Base-by-base conservation (phyloP, 2,888 invertebrate species). In the Drosophila sordidula region DNA sequence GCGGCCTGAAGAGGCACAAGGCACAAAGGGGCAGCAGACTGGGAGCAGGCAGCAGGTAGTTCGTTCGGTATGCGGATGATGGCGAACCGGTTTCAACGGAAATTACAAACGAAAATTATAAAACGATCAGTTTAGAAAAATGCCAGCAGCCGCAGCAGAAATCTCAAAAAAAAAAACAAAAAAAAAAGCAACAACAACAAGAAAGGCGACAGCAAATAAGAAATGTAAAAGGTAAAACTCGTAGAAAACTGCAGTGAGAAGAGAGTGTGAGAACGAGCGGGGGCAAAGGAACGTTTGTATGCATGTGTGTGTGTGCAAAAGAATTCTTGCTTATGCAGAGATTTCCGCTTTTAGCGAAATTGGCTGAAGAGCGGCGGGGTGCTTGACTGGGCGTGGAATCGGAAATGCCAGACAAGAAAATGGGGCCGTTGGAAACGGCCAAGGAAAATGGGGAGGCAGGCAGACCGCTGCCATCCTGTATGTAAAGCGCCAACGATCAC, bases 1-100 rank as follows among this genome's bases (percentile, higher is more conserved):
- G 72, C 75, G 79, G 71, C 77, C 70, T 78, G 57, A 56, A 39
- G 51, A 38, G 45, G 49, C 56, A 49, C 44, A 42, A 54, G 42
- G 54, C 57, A 67, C 25, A 51, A 52, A 42, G 44, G 55, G 59
- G 42, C 29, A 54, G 18, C 25, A 64, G 25, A 32, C 47, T 39
- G 47, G 68, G 54, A 45, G 26, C 44, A 59, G 76, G 71, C 86
- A 86, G 34, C 84, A 85, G 85, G 85, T 86, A 86, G 85, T 88
- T 88, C 75, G 87, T 88, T 88, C 75, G 89, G 86, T 89, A 84
- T 87, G 89, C 85, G 88, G 86, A 87, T 90, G 90, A 88, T 87
- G 83, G 84, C 69, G 82, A 92, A 92, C 92, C 92, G 91, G 92
- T 92, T 92, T 90, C 87, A 92, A 90, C 92, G 92, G 92, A 92